Base-by-base conservation (phyloP, 2,113 vertebrate species). In the Thermophis baileyi region DNA sequence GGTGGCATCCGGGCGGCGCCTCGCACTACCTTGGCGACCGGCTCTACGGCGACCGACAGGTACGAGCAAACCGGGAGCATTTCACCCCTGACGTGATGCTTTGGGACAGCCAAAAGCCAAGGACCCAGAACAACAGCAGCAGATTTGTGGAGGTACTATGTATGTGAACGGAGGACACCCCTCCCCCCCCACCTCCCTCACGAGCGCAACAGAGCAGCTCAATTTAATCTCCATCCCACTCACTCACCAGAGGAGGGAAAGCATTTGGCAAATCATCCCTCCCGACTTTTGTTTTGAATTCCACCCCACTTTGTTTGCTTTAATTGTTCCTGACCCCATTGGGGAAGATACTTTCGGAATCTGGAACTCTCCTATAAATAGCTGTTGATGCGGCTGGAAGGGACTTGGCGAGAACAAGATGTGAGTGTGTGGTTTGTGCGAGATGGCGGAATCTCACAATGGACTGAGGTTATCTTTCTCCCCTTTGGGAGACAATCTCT, bases 301-400 rank as follows among this genome's bases (percentile, higher is more conserved):
- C 85, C 51, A 44, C 49, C 51, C 90, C 0, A 16, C 20, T 12
- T 35, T 4, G 16, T 49, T 47, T 47, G 20, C 86, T 81, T n/a
- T 47, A 18, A 74, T 47, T 40, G 49, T 27, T 54, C 57, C 25
- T 87, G 91, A 74, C 47, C 92, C 85, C 24, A 44, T 20, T 47
- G 3, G 46, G 46, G 47, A 91, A 3, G 74, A 4, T 1, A 0
- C 24, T 57, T 47, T 51, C 6, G 40, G 88, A 92, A 88, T 0
- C 16, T 54, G 2, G 0, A 7, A 24, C 74, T 27, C 89, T 3
- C 53, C 96, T 96, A 93, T 96, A 96, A 96, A 96, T 96, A 96
- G 94, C 6, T 1, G 89, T 54, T 86, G 90, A 51, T 46, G 90
- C 74, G 11, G 51, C 85, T 22, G 35, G 27, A 85, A n/a, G 85